Base-by-base conservation (phyloP, 2,888 invertebrate species). In the Dicyrtoma fusca region DNA sequence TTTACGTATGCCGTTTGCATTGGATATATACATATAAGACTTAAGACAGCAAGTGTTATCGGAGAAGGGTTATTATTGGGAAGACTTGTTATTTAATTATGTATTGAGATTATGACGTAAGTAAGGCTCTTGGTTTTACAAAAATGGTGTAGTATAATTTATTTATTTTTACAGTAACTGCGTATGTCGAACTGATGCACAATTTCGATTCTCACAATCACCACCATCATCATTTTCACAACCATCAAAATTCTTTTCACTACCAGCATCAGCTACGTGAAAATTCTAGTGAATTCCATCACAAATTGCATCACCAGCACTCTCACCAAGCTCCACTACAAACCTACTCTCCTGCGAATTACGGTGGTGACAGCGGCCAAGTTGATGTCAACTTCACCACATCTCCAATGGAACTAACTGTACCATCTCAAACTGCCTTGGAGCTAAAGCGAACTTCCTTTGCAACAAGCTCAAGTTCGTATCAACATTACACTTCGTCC, bases 131-230 rank as follows among this genome's bases (percentile, higher is more conserved):
- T n/a, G n/a, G n/a, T n/a, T n/a, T n/a, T n/a, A n/a, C n/a, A n/a
- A 26, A 34, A 1, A 47, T 25, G 21, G n/a, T n/a, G n/a, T n/a
- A n/a, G n/a, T n/a, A n/a, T n/a, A n/a, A n/a, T n/a, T 26, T 55
- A 17, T 55, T 71, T 44, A 25, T 44, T n/a, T 49, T 70, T 78
- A 57, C 49, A 80, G 80, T 80, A 61, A 79, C 80, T 14, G 80
- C 80, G 0, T 80, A 80, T 44, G 79, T 80, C 26, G 80, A 80
- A 45, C 73, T 80, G 14, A 74, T 80, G 75, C 79, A 79, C 72
- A 80, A 79, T 63, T 80, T 79, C 45, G 80, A 80, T 44, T 74
- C 78, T 17, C 76, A 76, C 69, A 71, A 73, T 57, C 71, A 73
- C 65, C 75, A 76, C 45, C 79, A 79, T 53, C 76, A 76, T 44